Evolutionary conservation across 2,888 invertebrate genomes (phyloP).

Genomic region (Amaurobius ferox): DNA sequence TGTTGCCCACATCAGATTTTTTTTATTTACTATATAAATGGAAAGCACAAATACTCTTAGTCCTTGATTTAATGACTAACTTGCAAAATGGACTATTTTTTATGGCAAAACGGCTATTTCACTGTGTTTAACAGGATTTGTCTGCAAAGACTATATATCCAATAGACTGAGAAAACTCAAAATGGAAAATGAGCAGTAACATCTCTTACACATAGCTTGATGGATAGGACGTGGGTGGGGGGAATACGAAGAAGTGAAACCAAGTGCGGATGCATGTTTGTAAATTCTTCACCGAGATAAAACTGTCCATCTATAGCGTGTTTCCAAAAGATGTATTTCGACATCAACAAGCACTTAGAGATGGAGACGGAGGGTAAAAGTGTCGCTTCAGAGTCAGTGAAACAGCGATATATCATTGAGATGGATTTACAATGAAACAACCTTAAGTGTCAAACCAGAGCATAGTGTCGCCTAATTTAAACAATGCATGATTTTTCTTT

Average conservation of each 20-base stretch:
- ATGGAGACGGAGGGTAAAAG: neutral
- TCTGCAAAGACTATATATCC: too few species aligned
- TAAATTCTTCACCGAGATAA: conserved; percentile 3
- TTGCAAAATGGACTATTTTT: too few species aligned
- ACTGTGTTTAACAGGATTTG: too few species aligned
- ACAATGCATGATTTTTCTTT: too few species aligned
- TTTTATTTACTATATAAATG: too few species aligned
- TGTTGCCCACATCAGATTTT: too few species aligned
- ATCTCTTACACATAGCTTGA: neutral
- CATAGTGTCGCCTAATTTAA: too few species aligned
- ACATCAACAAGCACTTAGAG: conserved; percentile 4
- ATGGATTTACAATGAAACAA: neutral
- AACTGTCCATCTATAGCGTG: neutral
- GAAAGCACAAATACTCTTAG: too few species aligned
- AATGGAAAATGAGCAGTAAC: neutral
- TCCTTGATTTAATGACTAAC: too few species aligned
- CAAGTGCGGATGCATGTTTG: conserved; percentile 6
- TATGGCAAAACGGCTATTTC: too few species aligned
- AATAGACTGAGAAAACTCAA: too few species aligned
- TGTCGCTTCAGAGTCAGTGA: neutral
- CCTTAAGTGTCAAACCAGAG: neutral
- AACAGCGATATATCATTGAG: neutral
- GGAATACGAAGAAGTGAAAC: neutral
- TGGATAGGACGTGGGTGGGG: neutral
- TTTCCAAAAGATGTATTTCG: conserved; percentile 11